A percentile compares a stretch with the other conserved stretches of the same genome.
Conservation (phyloP, 2,888 invertebrate species). For the Lasius fuliginosus region DNA sequence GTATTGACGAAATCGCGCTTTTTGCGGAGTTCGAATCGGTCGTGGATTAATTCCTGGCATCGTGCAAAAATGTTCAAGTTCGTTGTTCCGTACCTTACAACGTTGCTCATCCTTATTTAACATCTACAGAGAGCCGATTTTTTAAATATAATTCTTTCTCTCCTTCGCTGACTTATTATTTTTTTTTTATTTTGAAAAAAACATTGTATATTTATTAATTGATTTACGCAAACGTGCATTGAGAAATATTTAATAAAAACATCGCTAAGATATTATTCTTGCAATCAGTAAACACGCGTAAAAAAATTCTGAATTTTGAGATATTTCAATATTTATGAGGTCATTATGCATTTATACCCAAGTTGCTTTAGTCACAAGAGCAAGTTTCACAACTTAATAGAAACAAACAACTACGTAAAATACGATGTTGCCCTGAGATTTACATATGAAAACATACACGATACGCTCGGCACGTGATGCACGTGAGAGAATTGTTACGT, state of each 20-base stretch:
- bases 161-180: background rate
- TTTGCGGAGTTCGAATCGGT: conserved; percentile 30
- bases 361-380: conserved; percentile 2
- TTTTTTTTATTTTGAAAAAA: background rate
- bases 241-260: background rate
- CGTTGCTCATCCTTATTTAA: background rate
- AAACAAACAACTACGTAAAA: background rate
- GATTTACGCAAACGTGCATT: background rate
- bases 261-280: background rate
- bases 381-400: background rate
- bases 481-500: conserved; percentile 5
- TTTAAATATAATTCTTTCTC: no score
- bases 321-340: background rate
- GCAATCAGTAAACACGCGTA: background rate
- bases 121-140: background rate
- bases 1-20: conserved; percentile 7
- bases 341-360: background rate
- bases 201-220: background rate
- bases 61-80: conserved; percentile 13
- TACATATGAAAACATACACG: conserved; percentile 35
- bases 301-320: background rate
- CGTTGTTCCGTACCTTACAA: conserved; percentile 28
- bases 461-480: conserved; percentile 5
- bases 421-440: conserved; percentile 8
- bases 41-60: background rate